phyloP scores from a whole-genome alignment of 2,113 vertebrate genomes.

The Forbesichthys agassizii region DNA sequence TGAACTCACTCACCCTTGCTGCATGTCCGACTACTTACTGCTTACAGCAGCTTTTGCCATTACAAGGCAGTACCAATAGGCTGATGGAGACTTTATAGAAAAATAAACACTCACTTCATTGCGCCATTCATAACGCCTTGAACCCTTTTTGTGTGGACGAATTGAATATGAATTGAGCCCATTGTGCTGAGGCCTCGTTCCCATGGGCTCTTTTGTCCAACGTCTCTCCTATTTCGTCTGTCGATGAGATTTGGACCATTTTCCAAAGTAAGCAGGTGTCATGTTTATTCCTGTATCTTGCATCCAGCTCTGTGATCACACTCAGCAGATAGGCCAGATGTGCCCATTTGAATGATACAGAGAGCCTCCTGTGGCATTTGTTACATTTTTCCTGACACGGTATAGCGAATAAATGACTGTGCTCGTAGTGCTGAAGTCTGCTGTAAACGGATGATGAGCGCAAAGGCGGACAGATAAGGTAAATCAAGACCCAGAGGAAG shows the following conservation, averaged over 20 bases:
- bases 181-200: slow-evolving; percentile 53
- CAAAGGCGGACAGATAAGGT: slow-evolving; percentile 60
- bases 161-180: slow-evolving; percentile 59
- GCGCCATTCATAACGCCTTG: slow-evolving; percentile 45
- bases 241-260: slow-evolving; percentile 50
- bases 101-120: slow-evolving; percentile 49
- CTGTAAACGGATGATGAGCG: slow-evolving; percentile 56
- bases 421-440: slow-evolving; percentile 45
- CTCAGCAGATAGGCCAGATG: slow-evolving; percentile 62
- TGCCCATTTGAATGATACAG: slow-evolving; percentile 58
- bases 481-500: slow-evolving; percentile 67
- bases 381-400: slow-evolving; percentile 63
- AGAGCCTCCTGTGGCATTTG: slow-evolving; percentile 51
- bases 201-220: slow-evolving; percentile 48
- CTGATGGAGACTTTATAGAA: slow-evolving; percentile 53
- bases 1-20: slow-evolving; percentile 41
- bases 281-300: slow-evolving; percentile 51
- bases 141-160: slow-evolving; percentile 54
- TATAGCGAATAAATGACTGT: slow-evolving; percentile 65
- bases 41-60: slow-evolving; percentile 34
- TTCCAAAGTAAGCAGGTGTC: slow-evolving; percentile 67
- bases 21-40: slow-evolving; percentile 37
- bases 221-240: slow-evolving; percentile 21
- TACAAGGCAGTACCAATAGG: slow-evolving; percentile 30
- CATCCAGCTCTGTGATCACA: slow-evolving; percentile 44